Evolutionary conservation across 2,888 invertebrate genomes (phyloP).

Genomic region (Leucophenga maculata): DNA sequence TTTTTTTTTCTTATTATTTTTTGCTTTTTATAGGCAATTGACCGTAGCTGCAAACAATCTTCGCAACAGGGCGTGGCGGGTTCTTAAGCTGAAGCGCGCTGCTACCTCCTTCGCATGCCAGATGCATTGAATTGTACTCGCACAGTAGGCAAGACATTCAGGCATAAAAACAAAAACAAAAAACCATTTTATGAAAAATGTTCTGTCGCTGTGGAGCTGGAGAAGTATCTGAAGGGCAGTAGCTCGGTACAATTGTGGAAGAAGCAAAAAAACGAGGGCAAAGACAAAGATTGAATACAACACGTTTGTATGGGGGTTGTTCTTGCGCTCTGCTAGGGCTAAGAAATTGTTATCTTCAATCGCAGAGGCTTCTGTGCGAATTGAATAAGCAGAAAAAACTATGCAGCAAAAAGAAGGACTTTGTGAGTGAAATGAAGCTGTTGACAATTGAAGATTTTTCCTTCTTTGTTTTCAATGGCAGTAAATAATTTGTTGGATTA

Average conservation of each 20-base stretch:
- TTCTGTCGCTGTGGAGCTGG: background rate
- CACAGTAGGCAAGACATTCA: too few relatives aligned
- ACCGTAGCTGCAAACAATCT: constrained; percentile 1
- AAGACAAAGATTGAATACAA: constrained; percentile 13
- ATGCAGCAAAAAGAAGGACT: too few relatives aligned
- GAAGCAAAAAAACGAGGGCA: background rate
- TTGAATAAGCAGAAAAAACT: constrained; percentile 1
- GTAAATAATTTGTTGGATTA: background rate
- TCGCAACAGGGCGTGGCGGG: background rate
- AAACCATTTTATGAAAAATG: constrained; percentile 16
- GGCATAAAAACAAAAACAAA: background rate
- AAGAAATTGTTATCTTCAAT: background rate
- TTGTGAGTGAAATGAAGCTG: too few relatives aligned
- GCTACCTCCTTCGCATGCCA: too few relatives aligned
- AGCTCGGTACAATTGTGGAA: background rate
- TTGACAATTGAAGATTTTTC: background rate
- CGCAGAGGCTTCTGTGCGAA: background rate
- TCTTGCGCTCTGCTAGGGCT: background rate
- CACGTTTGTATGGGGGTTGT: background rate
- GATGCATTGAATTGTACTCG: too few relatives aligned
- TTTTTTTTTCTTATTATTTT: background rate
- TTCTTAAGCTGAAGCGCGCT: too few relatives aligned
- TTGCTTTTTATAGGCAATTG: constrained; percentile 11
- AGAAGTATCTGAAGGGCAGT: background rate
- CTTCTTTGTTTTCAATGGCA: background rate